Base-by-base conservation (phyloP, 2,797 vertebrate species). In the Jordanella pulchra region DNA sequence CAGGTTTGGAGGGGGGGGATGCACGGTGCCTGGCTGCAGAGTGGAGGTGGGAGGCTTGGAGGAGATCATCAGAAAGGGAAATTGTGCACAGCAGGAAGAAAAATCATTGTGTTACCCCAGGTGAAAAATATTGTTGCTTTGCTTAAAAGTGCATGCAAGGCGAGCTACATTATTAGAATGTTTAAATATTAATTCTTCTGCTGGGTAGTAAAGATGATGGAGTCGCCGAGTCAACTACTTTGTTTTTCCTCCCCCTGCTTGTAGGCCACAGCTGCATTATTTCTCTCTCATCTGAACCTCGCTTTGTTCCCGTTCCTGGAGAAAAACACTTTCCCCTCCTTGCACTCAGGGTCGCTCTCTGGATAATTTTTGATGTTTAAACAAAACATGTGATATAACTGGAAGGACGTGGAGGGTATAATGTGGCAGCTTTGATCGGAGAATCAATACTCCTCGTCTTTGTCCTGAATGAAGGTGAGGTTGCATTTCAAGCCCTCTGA, bases 181-280 rank as follows among this genome's bases (percentile, higher is more conserved):
- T 97, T 99, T 99, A 99, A 99, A 99, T 99, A 99, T 99, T 99
- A 99, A 99, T 98, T 98, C 95, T 96, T 96, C 96, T 90, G 90
- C 96, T 91, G 96, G 93, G 96, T 96, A 96, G 96, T 97, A 97
- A 97, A 97, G 96, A 99, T 98, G 97, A 98, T 97, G 95, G 96
- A 97, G 94, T 93, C 93, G 92, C 92, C 82, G 94, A 94, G 94
- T 96, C 96, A 96, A 96, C 95, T 95, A 95, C 94, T 93, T 96
- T 93, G 87, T 92, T 92, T 92, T 91, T 72, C 80, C 95, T 95
- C 83, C 84, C 77, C 93, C 87, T 4, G 84, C 89, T 78, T 21
- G 76, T 58, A 63, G 85, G 84, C 78, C 88, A 73, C 85, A 74
- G 82, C 84, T 81, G 83, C 86, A 83, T 83, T 73, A 58, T 80